These are phyloP conservation scores for Aldabrachelys gigantea DNA, from an alignment of 2,113 vertebrate species.

Conservation along the genomic window DNA sequence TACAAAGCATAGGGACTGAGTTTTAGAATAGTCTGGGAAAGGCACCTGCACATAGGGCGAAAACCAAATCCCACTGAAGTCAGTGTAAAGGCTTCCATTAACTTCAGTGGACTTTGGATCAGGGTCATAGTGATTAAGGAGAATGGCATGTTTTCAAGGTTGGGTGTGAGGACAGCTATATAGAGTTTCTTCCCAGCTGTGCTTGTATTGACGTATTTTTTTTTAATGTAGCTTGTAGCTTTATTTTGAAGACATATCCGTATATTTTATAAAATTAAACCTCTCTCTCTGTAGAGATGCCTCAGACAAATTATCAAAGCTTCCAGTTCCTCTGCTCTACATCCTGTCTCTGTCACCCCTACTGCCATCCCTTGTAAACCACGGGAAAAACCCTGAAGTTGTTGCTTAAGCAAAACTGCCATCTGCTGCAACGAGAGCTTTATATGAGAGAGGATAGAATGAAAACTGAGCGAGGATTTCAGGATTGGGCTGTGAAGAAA, in stretches of 20 bases:
- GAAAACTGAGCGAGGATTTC: background rate
- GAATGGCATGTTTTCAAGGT: conserved; percentile 20
- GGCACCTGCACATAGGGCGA: background rate
- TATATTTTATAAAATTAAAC: background rate
- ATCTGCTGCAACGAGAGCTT: conserved; percentile 10
- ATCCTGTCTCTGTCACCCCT: background rate
- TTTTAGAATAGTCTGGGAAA: background rate
- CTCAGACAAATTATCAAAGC: conserved; percentile 26
- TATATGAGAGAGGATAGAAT: background rate
- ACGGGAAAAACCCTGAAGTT: background rate
- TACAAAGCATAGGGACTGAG: background rate
- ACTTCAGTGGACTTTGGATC: conserved; percentile 38
- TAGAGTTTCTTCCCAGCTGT: conserved; percentile 3
- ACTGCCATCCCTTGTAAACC: background rate
- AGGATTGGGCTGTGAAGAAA: background rate
- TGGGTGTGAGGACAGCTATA: conserved; percentile 52
- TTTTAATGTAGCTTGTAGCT: background rate
- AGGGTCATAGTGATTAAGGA: conserved; percentile 35
- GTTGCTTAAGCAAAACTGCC: background rate
- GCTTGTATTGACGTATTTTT: background rate
- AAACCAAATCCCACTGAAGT: conserved; percentile 30
- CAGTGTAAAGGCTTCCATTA: background rate
- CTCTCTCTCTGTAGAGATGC: background rate
- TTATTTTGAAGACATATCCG: background rate
- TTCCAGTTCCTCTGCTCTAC: background rate